Base-by-base conservation (phyloP, 2,797 vertebrate species). In the Eospalax fontanierii region DNA sequence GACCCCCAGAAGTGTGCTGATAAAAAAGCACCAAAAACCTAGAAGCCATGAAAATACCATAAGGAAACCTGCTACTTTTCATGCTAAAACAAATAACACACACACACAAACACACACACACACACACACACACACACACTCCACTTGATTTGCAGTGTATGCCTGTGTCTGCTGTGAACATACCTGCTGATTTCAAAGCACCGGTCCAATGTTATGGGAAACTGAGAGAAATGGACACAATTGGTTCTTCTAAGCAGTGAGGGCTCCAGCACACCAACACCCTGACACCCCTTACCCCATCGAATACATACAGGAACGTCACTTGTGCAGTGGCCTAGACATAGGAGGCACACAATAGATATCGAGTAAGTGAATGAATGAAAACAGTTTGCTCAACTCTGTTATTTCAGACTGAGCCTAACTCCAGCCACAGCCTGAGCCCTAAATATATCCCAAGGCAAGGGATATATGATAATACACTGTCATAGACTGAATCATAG, bases 201-300 rank as follows among this genome's bases (percentile, higher is more conserved):
- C 21, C 33, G 16, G 35, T 40, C 40, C 7, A 6, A 50, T 6
- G 19, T 40, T n/a, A 22, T 10, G 43, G 28, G 35, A 68, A 89
- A 71, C 7, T 11, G 35, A 83, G 19, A 73, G 82, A 89, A 28
- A 79, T 11, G 1, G 1, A 30, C 12, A 14, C 3, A 30, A 9
- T 9, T 1, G 16, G 75, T 57, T 71, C 35, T 70, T 18, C 0
- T 3, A 50, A 38, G 19, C 21, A 21, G 38, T 2, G 59, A 68
- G 10, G 18, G 5, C 33, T 4, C 14, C 8, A 12, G 26, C 6
- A 4, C 22, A n/a, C 19, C n/a, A 26, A 46, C 61, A 43, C 38
- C 0, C 7, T 0, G 5, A 59, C 5, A 40, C 35, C 30, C 66
- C 6, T 40, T 14, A 15, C 7, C 4, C 46, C 35, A 38, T 0